Percentiles rank a stretch among this genome's conserved stretches.
These are phyloP conservation scores for Mercenaria mercenaria DNA, from an alignment of 1,140 invertebrate genomes.

Conservation along the genomic window DNA sequence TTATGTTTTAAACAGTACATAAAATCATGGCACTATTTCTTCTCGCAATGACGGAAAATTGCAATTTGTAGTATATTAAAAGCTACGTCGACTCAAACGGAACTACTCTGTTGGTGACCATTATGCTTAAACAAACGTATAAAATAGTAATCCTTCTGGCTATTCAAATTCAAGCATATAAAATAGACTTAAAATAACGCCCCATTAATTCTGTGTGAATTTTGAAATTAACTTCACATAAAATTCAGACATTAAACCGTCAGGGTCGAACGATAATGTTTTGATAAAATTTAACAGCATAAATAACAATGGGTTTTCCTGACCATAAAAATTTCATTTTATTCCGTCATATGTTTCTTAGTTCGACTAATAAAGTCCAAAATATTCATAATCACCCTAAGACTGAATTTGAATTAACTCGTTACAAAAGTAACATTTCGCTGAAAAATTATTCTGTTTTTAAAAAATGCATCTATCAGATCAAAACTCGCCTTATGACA, in stretches of 20 bases:
- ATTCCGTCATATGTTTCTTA: background rate
- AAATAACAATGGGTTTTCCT: constrained; percentile 57
- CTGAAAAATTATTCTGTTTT: no score
- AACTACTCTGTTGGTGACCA: constrained; percentile 33
- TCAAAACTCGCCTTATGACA: no score
- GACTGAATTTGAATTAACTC: background rate
- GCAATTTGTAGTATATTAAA: constrained; percentile 41
- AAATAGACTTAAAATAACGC: constrained; percentile 69
- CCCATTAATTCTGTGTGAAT: constrained; percentile 67
- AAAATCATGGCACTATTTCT: no score
- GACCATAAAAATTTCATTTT: constrained; percentile 47
- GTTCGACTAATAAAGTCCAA: constrained; percentile 13
- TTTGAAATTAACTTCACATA: constrained; percentile 65
- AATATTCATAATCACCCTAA: background rate
- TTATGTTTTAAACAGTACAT: no score
- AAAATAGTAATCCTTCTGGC: constrained; percentile 50
- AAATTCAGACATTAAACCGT: constrained; percentile 58
- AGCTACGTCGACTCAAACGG: background rate
- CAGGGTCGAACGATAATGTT: constrained; percentile 55
- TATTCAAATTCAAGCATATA: constrained; percentile 61
- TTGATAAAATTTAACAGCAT: constrained; percentile 53
- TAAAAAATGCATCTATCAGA: no score
- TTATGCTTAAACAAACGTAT: constrained; percentile 34
- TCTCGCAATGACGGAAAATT: no score
- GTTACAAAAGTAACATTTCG: background rate